Evolutionary conservation across 2,888 invertebrate species (phyloP).

Genomic region (Philaethria dido): DNA sequence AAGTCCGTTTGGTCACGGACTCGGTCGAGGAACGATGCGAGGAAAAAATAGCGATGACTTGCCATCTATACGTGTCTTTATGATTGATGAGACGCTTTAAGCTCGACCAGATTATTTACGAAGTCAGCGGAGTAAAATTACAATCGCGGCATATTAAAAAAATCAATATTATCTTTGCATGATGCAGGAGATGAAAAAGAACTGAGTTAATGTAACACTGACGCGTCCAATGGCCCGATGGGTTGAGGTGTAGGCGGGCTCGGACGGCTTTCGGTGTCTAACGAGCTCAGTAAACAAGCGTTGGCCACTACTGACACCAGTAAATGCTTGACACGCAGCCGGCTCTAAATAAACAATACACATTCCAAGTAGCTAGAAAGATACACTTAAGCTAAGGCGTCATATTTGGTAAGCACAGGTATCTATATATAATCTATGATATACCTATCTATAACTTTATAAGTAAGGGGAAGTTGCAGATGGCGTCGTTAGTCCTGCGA

Average conservation of each 20-base stretch:
- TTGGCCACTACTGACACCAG: constrained; percentile 62
- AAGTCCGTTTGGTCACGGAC: constrained; percentile 68
- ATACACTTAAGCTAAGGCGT: constrained; percentile 58
- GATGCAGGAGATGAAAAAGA: constrained; percentile 60
- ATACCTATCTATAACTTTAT: too few relatives aligned
- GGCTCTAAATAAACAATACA: constrained; percentile 54
- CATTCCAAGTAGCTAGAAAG: constrained; percentile 65
- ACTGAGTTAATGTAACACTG: constrained; percentile 65
- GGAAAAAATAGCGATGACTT: constrained; percentile 59
- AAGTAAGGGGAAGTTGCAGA: constrained; percentile 15
- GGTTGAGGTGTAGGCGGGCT: constrained; percentile 61
- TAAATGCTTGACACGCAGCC: constrained; percentile 59
- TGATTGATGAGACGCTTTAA: constrained; percentile 63
- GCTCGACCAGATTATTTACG: constrained; percentile 38
- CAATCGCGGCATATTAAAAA: constrained; percentile 32
- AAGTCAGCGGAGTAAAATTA: constrained; percentile 30
- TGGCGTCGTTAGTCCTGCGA: constrained; percentile 27
- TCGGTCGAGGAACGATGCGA: constrained; percentile 50
- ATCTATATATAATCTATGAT: constrained; percentile 32
- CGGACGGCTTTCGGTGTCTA: constrained; percentile 63
- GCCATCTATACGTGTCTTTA: constrained; percentile 55
- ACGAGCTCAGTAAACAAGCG: constrained; percentile 77
- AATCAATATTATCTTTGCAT: constrained; percentile 51
- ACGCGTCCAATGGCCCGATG: constrained; percentile 57
- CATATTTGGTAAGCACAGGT: constrained; percentile 52